Evolutionary conservation across 2,113 vertebrate genomes (phyloP).

Genomic region (Ascaphus truei): DNA sequence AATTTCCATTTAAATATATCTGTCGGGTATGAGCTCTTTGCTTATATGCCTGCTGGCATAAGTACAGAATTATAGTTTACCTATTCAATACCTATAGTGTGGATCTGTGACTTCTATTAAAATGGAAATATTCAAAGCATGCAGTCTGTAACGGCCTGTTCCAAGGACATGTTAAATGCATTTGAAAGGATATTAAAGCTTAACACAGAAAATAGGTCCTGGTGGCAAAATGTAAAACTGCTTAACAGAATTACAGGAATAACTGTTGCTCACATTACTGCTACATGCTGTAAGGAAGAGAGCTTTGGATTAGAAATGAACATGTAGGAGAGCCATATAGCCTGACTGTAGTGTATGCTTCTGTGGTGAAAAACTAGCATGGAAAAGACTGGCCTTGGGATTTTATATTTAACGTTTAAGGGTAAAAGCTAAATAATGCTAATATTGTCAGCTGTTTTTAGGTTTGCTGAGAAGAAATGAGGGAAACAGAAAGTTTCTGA

Average conservation of each 20-base stretch:
- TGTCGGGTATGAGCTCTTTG: neutral
- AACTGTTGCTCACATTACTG: conserved; percentile 59
- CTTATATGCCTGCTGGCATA: conserved; percentile 8
- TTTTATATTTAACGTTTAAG: neutral
- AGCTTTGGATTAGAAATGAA: neutral
- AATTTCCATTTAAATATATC: neutral
- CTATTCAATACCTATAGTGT: conserved; percentile 40
- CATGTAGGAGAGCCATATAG: neutral
- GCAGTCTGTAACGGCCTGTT: conserved; percentile 61
- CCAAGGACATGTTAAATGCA: conserved; percentile 64
- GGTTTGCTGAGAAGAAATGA: neutral
- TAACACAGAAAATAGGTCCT: conserved; percentile 60
- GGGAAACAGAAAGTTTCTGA: neutral
- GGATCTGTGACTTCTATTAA: conserved; percentile 61
- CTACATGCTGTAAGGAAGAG: conserved; percentile 35
- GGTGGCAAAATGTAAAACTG: conserved; percentile 63
- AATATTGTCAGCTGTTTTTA: neutral
- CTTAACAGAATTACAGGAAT: conserved; percentile 67
- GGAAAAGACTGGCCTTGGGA: neutral
- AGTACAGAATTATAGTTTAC: conserved; percentile 13
- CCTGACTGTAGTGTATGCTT: neutral
- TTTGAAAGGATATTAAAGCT: conserved; percentile 71
- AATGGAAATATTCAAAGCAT: conserved; percentile 69
- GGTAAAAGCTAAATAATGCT: neutral
- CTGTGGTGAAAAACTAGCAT: too few relatives aligned